Conservation (phyloP, 2,113 vertebrate genomes). For the Bettongia penicillata region DNA sequence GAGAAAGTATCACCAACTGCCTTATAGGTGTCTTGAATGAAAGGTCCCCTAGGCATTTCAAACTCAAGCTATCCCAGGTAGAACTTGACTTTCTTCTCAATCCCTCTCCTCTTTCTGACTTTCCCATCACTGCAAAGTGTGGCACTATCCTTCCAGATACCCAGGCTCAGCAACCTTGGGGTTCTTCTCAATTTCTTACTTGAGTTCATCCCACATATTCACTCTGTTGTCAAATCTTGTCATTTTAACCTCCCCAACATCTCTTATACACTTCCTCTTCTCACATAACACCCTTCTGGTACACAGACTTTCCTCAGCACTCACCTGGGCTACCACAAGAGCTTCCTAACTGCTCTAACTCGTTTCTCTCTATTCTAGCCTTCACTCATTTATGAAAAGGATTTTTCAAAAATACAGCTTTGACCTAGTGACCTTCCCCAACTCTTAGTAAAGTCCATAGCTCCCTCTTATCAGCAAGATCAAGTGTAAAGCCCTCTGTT, state of each 20-base stretch:
- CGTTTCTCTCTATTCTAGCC: too few relatives aligned
- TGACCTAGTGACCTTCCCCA: not conserved
- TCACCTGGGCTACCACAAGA: not conserved
- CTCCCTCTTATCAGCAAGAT: too few relatives aligned
- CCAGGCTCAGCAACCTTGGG: not conserved
- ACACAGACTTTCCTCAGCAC: not conserved
- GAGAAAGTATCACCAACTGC: too few relatives aligned
- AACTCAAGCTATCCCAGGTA: too few relatives aligned
- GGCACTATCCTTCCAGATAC: not conserved
- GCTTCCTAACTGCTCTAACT: not conserved
- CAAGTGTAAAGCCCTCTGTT: too few relatives aligned
- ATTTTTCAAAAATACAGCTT: not conserved
- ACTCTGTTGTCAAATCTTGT: not conserved
- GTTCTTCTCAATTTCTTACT: not conserved
- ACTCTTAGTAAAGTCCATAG: not conserved
- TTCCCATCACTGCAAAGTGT: not conserved
- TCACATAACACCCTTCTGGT: not conserved
- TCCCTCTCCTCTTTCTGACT: not conserved
- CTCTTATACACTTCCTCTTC: not conserved
- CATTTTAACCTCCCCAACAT: not conserved
- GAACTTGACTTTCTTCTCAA: too few relatives aligned
- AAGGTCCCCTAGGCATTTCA: too few relatives aligned
- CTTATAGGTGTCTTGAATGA: too few relatives aligned
- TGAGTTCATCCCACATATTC: not conserved
- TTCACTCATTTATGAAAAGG: not conserved